These are phyloP conservation scores for Allolobophora icterica DNA, from an alignment of 2,888 invertebrate species.

Conservation along the genomic window DNA sequence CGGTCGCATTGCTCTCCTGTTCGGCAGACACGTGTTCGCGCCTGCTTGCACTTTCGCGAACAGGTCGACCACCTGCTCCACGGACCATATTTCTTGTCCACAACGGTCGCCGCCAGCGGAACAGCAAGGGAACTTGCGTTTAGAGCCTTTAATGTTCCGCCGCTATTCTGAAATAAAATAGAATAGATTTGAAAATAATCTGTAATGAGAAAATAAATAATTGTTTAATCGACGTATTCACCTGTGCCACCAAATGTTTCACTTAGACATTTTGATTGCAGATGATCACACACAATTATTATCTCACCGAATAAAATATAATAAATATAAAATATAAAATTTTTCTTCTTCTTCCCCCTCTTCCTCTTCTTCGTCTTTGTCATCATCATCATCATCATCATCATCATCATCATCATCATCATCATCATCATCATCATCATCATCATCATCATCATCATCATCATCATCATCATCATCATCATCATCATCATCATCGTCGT, in stretches of 20 bases:
- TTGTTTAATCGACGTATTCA: too few species aligned
- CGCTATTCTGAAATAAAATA: background rate
- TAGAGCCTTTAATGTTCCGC: background rate
- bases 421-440: background rate
- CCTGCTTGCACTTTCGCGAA: conserved; percentile 77
- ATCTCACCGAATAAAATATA: too few species aligned
- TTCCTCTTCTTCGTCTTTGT: background rate
- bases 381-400: background rate
- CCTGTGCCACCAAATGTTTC: too few species aligned
- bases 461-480: background rate
- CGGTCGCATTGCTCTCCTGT: conserved; percentile 14
- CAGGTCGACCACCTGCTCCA: conserved; percentile 88
- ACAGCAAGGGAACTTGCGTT: background rate
- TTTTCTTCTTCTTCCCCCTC: background rate
- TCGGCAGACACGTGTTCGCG: conserved; percentile 76
- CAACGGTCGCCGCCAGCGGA: conserved; percentile 9
- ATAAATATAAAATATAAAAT: too few species aligned
- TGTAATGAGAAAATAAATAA: background rate
- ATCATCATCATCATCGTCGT: too few species aligned
- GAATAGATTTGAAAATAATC: background rate
- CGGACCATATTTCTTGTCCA: conserved; percentile 60
- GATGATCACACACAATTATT: too few species aligned
- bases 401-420: background rate
- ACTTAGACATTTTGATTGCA: too few species aligned
- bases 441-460: background rate